phyloP scores from a whole-genome alignment of 2,888 invertebrate genomes.

The Calliphora vomitoria region DNA sequence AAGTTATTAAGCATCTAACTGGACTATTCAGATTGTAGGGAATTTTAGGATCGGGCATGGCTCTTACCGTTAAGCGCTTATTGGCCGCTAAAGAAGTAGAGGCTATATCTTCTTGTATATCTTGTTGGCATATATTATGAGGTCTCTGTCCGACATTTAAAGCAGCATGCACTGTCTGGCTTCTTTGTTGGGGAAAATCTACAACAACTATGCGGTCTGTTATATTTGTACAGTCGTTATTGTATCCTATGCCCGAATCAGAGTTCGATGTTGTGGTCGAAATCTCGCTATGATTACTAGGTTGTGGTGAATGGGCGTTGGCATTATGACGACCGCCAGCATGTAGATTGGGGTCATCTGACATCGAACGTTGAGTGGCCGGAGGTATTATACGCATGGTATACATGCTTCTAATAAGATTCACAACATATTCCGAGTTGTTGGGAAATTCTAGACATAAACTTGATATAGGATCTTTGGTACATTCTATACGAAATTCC shows the following conservation, averaged over 20 bases:
- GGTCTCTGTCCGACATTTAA: conserved; percentile 50
- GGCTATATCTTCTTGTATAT: conserved; percentile 57
- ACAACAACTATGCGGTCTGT: conserved; percentile 92
- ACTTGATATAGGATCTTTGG: conserved; percentile 90
- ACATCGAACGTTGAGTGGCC: conserved; percentile 77
- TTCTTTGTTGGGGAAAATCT: conserved; percentile 87
- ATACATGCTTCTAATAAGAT: conserved; percentile 90
- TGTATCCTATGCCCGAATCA: conserved; percentile 97
- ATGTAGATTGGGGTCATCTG: conserved; percentile 77
- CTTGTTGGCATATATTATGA: conserved; percentile 68
- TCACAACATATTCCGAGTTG: conserved; percentile 91
- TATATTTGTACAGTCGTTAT: conserved; percentile 94
- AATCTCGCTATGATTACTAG: conserved; percentile 92
- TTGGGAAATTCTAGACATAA: conserved; percentile 95
- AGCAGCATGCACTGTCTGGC: conserved; percentile 4
- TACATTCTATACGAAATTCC: conserved; percentile 94
- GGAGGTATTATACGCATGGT: conserved; percentile 86
- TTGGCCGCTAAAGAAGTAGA: conserved; percentile 73
- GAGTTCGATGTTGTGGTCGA: conserved; percentile 95
- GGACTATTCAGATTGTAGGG: conserved; percentile 84
- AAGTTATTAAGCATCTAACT: conserved; percentile 81
- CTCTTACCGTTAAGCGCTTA: conserved; percentile 87
- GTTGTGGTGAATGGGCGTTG: conserved; percentile 91
- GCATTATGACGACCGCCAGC: conserved; percentile 75
- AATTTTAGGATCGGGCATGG: conserved; percentile 87